Percentiles rank a stretch among this genome's conserved stretches.
These are phyloP conservation scores for Triplophysa bombifrons DNA, from an alignment of 2,797 vertebrate species.

Conservation along the genomic window DNA sequence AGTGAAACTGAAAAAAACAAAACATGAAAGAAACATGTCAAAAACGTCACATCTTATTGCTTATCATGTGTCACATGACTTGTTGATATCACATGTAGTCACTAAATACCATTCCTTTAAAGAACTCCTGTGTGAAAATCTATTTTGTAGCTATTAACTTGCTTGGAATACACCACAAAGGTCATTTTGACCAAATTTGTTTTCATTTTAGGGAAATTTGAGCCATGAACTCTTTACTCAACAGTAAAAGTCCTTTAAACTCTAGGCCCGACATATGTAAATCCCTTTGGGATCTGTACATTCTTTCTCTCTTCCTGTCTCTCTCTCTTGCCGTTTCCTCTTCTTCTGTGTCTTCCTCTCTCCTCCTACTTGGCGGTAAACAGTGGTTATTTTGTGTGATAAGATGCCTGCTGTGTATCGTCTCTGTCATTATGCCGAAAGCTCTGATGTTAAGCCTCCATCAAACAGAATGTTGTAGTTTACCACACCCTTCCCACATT, in stretches of 20 bases:
- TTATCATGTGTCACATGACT: too few relatives aligned
- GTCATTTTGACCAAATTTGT: not conserved
- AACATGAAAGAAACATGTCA: too few relatives aligned
- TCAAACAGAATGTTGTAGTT: constrained; percentile 61
- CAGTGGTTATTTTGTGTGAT: constrained; percentile 54
- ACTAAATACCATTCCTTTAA: too few relatives aligned
- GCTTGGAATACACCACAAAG: too few relatives aligned
- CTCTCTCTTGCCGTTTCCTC: constrained; percentile 15
- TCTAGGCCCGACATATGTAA: not conserved
- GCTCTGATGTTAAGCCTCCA: constrained; percentile 45
- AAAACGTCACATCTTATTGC: too few relatives aligned
- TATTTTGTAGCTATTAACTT: too few relatives aligned
- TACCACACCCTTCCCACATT: constrained; percentile 55
- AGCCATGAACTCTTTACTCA: not conserved
- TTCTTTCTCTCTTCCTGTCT: constrained; percentile 2
- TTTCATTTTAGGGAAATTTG: not conserved
- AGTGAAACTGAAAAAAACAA: too few relatives aligned
- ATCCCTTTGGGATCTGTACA: not conserved
- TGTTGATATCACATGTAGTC: too few relatives aligned
- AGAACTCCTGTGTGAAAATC: too few relatives aligned
- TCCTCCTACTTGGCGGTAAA: constrained; percentile 50
- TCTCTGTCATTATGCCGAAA: constrained; percentile 42
- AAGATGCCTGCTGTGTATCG: constrained; percentile 49
- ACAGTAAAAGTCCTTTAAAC: not conserved
- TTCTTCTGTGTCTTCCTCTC: constrained; percentile 20